Percentiles rank a stretch among this genome's conserved stretches.
Evolutionary conservation across 2,113 vertebrate genomes (phyloP).

Genomic region (Camarhynchus parvulus): DNA sequence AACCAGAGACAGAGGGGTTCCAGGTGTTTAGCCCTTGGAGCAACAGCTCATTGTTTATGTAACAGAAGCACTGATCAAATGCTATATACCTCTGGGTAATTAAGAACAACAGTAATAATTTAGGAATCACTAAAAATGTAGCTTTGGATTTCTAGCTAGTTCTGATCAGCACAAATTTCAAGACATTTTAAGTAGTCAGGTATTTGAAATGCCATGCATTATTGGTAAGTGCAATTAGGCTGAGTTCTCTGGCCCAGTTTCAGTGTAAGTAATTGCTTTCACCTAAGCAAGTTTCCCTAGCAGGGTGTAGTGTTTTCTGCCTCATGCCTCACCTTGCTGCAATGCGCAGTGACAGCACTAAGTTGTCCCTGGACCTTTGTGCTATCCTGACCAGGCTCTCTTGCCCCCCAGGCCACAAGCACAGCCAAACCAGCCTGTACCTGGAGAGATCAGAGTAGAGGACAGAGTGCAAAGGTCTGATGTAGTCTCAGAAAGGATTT

Average conservation of each 20-base stretch:
- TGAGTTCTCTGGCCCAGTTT: not conserved
- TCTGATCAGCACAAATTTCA: not conserved
- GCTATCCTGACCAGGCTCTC: not conserved
- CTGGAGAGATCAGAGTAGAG: fast-evolving
- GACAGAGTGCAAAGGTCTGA: not conserved
- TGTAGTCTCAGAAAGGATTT: not conserved
- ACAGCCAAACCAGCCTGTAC: not conserved
- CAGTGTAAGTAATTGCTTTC: not conserved
- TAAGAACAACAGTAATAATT: not conserved
- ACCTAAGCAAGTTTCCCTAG: not conserved
- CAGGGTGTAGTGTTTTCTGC: not conserved
- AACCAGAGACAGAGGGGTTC: not conserved
- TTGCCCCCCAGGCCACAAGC: not conserved
- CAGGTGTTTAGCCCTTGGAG: not conserved
- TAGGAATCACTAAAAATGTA: not conserved
- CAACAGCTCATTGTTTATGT: not conserved
- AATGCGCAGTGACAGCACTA: not conserved
- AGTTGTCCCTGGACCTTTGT: not conserved
- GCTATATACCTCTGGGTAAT: not conserved
- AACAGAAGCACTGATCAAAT: not conserved
- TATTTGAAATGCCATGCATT: not conserved
- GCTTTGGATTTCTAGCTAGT: not conserved
- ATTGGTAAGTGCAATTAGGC: not conserved
- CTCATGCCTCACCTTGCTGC: fast-evolving
- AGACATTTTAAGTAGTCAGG: not conserved